phyloP scores from a whole-genome alignment of 2,888 invertebrate species.

The Shargacucullia verbasci region DNA sequence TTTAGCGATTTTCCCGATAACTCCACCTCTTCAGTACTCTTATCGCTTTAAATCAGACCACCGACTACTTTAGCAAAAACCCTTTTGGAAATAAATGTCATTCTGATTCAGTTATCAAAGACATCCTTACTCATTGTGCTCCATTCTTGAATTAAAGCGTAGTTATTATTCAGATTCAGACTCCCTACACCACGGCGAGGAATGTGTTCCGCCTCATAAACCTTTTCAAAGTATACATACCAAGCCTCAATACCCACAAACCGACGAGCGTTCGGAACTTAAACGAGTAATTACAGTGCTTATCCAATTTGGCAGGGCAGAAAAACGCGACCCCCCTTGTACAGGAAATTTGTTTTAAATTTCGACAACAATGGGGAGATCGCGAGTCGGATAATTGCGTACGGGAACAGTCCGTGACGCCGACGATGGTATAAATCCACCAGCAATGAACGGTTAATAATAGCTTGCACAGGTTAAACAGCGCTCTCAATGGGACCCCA shows the following conservation, averaged over 20 bases:
- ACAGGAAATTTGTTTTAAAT: constrained; percentile 89
- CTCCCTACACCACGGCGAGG: constrained; percentile 51
- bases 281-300: constrained; percentile 87
- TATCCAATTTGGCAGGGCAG: constrained; percentile 88
- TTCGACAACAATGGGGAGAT: constrained; percentile 89
- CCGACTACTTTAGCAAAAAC: constrained; percentile 18
- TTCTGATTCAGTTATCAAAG: constrained; percentile 37
- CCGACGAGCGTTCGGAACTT: constrained; percentile 76
- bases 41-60: constrained; percentile 51
- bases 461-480: constrained; percentile 78
- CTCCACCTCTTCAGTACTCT: constrained; percentile 40
- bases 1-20: constrained; percentile 45
- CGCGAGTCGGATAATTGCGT: constrained; percentile 83
- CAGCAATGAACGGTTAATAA: constrained; percentile 84
- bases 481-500: constrained; percentile 75
- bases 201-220: constrained; percentile 78
- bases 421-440: constrained; percentile 79
- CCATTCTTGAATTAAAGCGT: constrained; percentile 39
- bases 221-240: constrained; percentile 70
- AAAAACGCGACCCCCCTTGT: constrained; percentile 86
- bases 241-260: constrained; percentile 66
- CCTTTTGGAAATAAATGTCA: constrained; percentile 30
- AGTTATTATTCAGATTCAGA: constrained; percentile 62
- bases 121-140: constrained; percentile 33
- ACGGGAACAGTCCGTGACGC: constrained; percentile 83